A percentile compares a stretch with the other conserved stretches of the same genome.
These are phyloP conservation scores for Chrysogorgia sp. DNA, from an alignment of 92 coral and sea anemone species.

Conservation along the genomic window DNA sequence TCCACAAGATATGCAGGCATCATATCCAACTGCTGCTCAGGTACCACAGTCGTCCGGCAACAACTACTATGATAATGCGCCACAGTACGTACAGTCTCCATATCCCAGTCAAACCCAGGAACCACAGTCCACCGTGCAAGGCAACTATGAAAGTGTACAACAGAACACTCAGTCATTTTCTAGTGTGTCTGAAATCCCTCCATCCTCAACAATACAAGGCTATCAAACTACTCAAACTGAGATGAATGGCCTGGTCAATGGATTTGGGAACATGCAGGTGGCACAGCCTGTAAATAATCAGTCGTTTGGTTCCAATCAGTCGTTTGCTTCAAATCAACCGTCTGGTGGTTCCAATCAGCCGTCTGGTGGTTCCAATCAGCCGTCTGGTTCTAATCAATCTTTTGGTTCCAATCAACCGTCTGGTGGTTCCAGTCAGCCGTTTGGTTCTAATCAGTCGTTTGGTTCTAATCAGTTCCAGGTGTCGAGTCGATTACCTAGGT, in stretches of 20 bases:
- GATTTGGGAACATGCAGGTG: slow-evolving; percentile 28
- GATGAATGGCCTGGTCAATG: slow-evolving; percentile 22
- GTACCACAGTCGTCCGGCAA: too few species aligned
- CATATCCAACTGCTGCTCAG: neutral
- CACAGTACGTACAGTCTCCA: neutral
- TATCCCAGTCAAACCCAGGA: neutral
- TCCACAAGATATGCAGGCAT: neutral
- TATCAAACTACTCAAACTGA: neutral
- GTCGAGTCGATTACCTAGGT: slow-evolving; percentile 27
- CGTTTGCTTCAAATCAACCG: neutral
- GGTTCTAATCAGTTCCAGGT: slow-evolving; percentile 32
- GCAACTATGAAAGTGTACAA: neutral
- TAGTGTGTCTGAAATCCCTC: neutral
- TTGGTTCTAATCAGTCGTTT: slow-evolving; percentile 3
- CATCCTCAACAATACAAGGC: slow-evolving; percentile 4
- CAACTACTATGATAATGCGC: too few species aligned
- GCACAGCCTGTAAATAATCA: slow-evolving; percentile 21
- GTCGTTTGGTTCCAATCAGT: slow-evolving; percentile 14
- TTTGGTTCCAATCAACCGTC: neutral
- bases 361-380: neutral
- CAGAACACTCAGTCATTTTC: neutral
- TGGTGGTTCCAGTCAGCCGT: neutral
- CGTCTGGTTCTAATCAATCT: neutral
- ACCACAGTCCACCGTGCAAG: neutral
- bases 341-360: neutral